Percentiles rank a stretch among this genome's conserved stretches.
Evolutionary conservation across 2,797 vertebrate genomes (phyloP).

Genomic region (Monodelphis domestica): DNA sequence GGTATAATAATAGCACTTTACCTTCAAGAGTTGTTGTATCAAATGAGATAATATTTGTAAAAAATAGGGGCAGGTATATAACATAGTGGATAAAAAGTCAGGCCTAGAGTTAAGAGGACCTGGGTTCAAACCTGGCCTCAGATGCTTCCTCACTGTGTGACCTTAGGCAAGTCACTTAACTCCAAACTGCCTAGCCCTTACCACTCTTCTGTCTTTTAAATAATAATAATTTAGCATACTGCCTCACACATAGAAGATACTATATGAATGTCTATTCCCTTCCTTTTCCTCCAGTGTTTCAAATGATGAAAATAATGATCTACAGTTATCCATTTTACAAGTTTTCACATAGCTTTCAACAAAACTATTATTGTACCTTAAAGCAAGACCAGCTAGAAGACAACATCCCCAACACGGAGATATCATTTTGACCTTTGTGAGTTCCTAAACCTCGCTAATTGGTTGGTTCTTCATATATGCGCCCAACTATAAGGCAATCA

Average conservation of each 20-base stretch:
- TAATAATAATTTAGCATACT: background rate
- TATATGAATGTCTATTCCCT: background rate
- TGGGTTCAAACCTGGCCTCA: too few relatives aligned
- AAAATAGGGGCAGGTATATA: too few relatives aligned
- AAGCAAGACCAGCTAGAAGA: background rate
- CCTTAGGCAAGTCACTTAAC: too few relatives aligned
- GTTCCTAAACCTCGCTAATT: background rate
- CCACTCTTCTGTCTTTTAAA: too few relatives aligned
- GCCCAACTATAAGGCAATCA: background rate
- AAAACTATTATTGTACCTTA: background rate
- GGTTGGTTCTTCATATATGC: background rate
- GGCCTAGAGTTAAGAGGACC: too few relatives aligned
- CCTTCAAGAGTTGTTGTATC: background rate
- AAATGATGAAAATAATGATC: background rate
- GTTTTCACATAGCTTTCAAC: background rate
- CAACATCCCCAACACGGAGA: background rate
- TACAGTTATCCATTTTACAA: background rate
- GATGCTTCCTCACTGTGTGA: too few relatives aligned
- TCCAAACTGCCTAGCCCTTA: too few relatives aligned
- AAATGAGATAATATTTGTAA: background rate
- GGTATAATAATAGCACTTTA: background rate
- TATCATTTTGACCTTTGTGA: background rate
- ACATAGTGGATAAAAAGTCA: too few relatives aligned
- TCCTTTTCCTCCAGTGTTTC: background rate
- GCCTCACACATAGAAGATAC: background rate